Base-by-base conservation (phyloP, 2,888 invertebrate genomes). In the Heliconius hortense region DNA sequence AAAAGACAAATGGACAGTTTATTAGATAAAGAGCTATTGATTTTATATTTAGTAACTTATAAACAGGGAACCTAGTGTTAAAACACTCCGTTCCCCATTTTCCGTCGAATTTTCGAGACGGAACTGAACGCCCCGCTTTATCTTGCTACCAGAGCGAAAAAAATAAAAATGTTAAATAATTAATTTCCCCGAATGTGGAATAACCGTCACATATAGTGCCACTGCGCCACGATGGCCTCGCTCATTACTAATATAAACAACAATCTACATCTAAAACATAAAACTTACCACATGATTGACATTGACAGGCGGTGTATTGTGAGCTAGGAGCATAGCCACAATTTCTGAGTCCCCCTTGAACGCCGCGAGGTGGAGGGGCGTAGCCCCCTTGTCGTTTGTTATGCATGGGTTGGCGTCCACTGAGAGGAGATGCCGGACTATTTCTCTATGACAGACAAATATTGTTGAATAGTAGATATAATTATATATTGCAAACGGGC, bases 291-390 rank as follows among this genome's bases (percentile, higher is more conserved):
- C 95, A 88, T 97, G 95, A 91, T 98, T 97, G 84, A 98, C 96
- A 89, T 97, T 97, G 84, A 97, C 97, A 77, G 97, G 96, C 18
- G 97, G 96, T 79, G 97, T 97, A 76, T 97, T 96, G 89, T 97
- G 96, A 64, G 95, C 96, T 75, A 99, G 95, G 79, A 99, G 95
- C 90, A 98, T 95, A 80, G 96, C 95, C 79, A 98, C 98, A 81
- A 98, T 97, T 80, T 98, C 97, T 63, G 96, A 95, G 89, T 98
- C 97, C 26, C 99, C 99, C 73, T 97, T 97, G 98, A 98, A 99
- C 72, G 98, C 97, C 73, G 98, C 98, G 87, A 98, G 94, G 90
- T 99, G 98, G 79, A 99, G 95, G 53, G 99, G 97, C 48, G 98
- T 97, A 59, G 98, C 98, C 26, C 98, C 99, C 87, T 97, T 97